These are phyloP conservation scores for Pantherophis alleghaniensis DNA, from an alignment of 2,797 vertebrate genomes.

Conservation along the genomic window DNA sequence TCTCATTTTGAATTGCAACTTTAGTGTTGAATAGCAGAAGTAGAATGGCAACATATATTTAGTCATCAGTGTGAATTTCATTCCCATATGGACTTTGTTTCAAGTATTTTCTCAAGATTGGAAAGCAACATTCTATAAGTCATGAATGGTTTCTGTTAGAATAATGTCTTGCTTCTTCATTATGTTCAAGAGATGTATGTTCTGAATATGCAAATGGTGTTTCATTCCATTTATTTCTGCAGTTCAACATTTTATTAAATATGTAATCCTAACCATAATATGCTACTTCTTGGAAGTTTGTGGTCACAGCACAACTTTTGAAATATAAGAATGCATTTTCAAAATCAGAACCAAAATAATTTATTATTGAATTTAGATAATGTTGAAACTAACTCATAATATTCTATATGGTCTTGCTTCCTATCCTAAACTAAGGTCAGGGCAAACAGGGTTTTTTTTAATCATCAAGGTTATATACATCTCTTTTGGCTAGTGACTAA, in stretches of 20 bases:
- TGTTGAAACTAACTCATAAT: neutral
- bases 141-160: neutral
- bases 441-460: neutral
- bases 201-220: neutral
- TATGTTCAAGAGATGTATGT: neutral
- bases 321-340: neutral
- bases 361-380: neutral
- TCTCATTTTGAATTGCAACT: neutral
- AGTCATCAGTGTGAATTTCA: neutral
- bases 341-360: neutral
- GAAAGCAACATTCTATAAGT: neutral
- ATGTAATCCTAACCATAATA: neutral
- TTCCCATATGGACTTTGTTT: neutral
- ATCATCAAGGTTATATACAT: neutral
- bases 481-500: neutral
- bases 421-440: neutral
- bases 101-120: neutral
- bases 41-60: neutral
- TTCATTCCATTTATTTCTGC: neutral
- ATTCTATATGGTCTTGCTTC: neutral
- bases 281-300: neutral
- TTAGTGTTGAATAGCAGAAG: neutral
- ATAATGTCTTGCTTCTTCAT: neutral
- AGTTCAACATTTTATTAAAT: neutral
- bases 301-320: neutral